Conservation (phyloP, 2,888 invertebrate species). For the Rotaria magnacalcarata region DNA sequence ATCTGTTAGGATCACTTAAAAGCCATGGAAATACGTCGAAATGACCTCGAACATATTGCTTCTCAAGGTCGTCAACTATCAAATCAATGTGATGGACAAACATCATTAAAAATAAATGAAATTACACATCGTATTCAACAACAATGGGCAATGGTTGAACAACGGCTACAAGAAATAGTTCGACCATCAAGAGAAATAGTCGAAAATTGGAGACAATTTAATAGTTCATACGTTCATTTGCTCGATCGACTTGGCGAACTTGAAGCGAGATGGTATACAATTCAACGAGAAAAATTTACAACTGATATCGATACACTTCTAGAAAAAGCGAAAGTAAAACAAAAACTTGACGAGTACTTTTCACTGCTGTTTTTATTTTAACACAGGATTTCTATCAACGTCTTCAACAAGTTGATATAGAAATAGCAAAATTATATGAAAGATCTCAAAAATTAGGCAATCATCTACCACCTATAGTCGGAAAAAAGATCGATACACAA, state of each 20-base stretch:
- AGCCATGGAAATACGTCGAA: neutral
- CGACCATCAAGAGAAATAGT: neutral
- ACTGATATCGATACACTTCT: neutral
- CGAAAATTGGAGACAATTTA: constrained; percentile 25
- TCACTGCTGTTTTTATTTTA: neutral
- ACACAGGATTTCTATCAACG: constrained; percentile 14
- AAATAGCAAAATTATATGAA: neutral
- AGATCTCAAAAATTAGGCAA: neutral
- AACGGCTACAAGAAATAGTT: neutral
- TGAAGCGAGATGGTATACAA: constrained; percentile 23
- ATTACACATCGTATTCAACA: constrained; percentile 1
- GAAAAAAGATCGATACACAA: constrained; percentile 17
- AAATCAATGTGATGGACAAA: neutral
- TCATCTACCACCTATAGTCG: neutral
- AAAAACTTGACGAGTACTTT: no score
- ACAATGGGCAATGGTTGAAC: neutral
- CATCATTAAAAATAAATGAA: constrained; percentile 12
- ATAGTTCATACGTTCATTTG: constrained; percentile 12
- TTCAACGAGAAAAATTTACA: constrained; percentile 33
- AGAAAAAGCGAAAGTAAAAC: neutral
- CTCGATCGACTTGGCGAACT: constrained; percentile 28
- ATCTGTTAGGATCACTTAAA: constrained; percentile 16
- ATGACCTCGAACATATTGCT: neutral
- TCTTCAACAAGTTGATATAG: neutral
- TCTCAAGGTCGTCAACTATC: constrained; percentile 27